phyloP scores from a whole-genome alignment of 2,797 vertebrate genomes.

The Lepilemur ruficaudatus region DNA sequence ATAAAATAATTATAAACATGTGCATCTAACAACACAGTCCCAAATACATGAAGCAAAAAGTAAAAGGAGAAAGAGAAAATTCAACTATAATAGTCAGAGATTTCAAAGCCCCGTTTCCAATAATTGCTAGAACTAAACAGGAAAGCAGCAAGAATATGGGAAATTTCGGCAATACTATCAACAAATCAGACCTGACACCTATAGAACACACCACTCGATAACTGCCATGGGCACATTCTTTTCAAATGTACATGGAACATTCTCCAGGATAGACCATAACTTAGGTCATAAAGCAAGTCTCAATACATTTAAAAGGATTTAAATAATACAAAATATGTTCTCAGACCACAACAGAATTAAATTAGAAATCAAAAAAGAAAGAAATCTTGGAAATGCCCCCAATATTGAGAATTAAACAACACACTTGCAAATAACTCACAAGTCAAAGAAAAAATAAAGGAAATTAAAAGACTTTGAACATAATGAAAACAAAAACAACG shows the following conservation, averaged over 20 bases:
- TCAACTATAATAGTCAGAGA: neutral
- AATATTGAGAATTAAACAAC: neutral
- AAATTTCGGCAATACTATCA: neutral
- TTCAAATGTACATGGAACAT: neutral
- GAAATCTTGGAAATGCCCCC: neutral
- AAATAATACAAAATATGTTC: neutral
- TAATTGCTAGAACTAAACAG: neutral
- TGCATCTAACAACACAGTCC: neutral
- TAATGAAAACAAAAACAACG: neutral
- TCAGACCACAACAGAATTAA: neutral
- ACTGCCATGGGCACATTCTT: neutral
- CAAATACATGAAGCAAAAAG: neutral
- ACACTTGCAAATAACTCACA: neutral
- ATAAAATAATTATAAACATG: neutral
- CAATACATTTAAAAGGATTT: neutral
- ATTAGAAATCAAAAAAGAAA: neutral
- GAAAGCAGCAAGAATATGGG: neutral
- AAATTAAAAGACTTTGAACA: neutral
- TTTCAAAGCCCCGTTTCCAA: neutral
- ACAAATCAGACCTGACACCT: neutral
- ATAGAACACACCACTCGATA: neutral
- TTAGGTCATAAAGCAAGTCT: neutral
- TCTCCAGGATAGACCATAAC: neutral
- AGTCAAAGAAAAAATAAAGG: neutral
- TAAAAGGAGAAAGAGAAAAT: neutral